A percentile compares a stretch with the other conserved stretches of the same genome.
phyloP scores from a whole-genome alignment of 2,888 invertebrate species.

The Drosophila koepferae region DNA sequence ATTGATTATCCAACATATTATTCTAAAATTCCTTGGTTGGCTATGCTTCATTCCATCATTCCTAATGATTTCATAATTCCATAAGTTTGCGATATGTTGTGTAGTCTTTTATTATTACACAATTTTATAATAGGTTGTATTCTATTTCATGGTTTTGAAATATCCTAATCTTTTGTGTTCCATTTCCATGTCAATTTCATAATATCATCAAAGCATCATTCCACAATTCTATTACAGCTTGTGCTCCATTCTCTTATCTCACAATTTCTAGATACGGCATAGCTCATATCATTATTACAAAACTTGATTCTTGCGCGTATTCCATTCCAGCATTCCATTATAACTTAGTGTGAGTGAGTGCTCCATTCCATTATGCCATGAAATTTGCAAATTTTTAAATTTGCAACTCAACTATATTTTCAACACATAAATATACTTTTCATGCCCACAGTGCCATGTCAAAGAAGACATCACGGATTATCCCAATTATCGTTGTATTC shows the following conservation, averaged over 20 bases:
- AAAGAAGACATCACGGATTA: slow-evolving; percentile 75
- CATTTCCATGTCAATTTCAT: neutral
- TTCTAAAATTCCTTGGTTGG: neutral
- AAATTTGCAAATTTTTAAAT: neutral
- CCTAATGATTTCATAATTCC: no score
- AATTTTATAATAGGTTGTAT: neutral
- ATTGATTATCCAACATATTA: neutral
- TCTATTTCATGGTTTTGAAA: neutral
- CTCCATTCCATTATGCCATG: no score
- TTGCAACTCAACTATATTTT: neutral
- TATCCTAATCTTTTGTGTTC: no score
- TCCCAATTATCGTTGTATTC: slow-evolving; percentile 72
- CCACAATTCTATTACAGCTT: no score
- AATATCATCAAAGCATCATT: no score
- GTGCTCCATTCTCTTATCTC: no score
- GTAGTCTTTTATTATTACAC: no score
- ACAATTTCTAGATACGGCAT: neutral
- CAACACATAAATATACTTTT: neutral
- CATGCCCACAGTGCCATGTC: slow-evolving; percentile 45
- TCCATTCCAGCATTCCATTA: no score
- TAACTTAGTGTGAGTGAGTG: no score
- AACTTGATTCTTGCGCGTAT: no score
- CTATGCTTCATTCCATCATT: neutral
- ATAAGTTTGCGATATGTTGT: no score
- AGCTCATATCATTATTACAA: no score